Percentiles rank a stretch among this genome's conserved stretches.
phyloP scores from a whole-genome alignment of 1,140 invertebrate species.

The Leguminivora glycinivorella region DNA sequence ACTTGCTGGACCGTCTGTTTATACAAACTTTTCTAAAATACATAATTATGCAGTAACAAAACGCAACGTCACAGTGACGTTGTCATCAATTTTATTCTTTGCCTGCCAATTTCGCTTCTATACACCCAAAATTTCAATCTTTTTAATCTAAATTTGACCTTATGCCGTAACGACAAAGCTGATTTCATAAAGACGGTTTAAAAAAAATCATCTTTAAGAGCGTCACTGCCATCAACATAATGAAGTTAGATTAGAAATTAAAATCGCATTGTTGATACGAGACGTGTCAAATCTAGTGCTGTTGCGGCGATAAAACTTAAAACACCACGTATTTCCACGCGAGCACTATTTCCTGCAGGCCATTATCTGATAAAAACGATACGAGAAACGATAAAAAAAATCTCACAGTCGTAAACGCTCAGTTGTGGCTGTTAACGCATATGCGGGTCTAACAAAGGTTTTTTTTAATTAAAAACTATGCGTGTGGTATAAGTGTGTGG shows the following conservation, averaged over 20 bases:
- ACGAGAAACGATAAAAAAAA: no score
- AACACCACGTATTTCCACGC: conserved; percentile 7
- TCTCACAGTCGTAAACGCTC: conserved; percentile 28
- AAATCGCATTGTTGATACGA: conserved; percentile 18
- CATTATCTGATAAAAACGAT: not conserved
- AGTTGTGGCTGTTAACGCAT: conserved; percentile 29
- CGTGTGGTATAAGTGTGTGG: conserved; percentile 32
- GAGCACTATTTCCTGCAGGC: not conserved
- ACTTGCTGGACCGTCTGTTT: no score
- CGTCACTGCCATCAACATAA: not conserved
- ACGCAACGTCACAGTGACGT: conserved; percentile 35
- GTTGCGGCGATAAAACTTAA: not conserved
- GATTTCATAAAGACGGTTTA: not conserved
- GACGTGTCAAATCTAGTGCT: conserved; percentile 3
- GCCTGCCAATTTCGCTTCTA: not conserved
- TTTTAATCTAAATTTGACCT: not conserved
- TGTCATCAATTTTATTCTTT: not conserved
- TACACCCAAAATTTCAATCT: not conserved
- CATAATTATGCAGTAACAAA: conserved; percentile 26
- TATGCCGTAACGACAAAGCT: not conserved
- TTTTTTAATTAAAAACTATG: conserved; percentile 40
- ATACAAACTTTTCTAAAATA: not conserved
- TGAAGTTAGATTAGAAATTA: not conserved
- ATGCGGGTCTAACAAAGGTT: conserved; percentile 41
- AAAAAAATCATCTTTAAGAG: not conserved